A percentile compares a stretch with the other conserved stretches of the same genome.
Evolutionary conservation across 2,797 vertebrate genomes (phyloP).

Genomic region (Squalus acanthias): DNA sequence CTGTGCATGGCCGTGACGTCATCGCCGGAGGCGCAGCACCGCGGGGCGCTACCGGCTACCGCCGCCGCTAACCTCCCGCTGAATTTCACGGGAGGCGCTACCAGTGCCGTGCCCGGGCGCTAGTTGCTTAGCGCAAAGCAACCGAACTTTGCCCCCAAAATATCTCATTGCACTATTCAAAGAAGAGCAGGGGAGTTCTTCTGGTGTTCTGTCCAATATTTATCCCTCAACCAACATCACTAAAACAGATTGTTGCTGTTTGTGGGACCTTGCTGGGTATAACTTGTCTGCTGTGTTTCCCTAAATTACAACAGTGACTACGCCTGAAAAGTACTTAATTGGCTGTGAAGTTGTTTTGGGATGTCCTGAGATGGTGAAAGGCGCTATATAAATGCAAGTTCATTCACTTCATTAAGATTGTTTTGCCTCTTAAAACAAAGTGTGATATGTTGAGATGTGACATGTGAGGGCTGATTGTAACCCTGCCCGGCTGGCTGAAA

Average conservation of each 20-base stretch:
- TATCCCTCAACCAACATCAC: neutral
- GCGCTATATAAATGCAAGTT: neutral
- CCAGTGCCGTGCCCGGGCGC: no score
- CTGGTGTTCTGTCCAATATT: neutral
- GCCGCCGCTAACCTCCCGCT: no score
- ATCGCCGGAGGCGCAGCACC: no score
- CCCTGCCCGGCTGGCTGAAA: neutral
- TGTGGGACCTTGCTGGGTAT: neutral
- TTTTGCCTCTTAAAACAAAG: neutral
- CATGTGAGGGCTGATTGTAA: neutral
- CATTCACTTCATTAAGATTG: neutral
- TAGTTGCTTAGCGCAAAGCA: no score
- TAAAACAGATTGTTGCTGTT: neutral
- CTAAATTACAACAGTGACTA: neutral
- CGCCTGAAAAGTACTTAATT: no score
- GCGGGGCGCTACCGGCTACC: no score
- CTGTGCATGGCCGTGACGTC: no score
- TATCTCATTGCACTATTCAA: neutral
- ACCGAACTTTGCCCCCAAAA: neutral
- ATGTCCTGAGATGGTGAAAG: neutral
- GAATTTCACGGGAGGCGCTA: no score
- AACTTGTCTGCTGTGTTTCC: neutral
- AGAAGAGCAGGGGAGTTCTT: neutral
- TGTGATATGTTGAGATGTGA: neutral
- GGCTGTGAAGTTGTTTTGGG: neutral